These are phyloP conservation scores for Muntiacus reevesi DNA, from an alignment of 2,113 vertebrate genomes.

Conservation along the genomic window DNA sequence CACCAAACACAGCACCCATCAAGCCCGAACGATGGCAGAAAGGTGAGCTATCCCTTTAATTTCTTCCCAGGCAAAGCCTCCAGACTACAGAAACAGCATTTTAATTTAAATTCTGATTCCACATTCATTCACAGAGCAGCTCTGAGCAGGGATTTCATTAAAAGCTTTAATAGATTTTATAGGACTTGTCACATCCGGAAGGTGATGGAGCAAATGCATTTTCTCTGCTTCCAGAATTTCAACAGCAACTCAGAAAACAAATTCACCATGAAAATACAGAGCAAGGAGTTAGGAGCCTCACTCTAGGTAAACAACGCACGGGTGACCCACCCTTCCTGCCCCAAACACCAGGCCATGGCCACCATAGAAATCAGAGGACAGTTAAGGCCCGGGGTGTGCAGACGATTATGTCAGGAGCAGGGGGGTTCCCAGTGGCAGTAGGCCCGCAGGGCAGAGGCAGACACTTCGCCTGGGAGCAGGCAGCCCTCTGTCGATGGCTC, in stretches of 20 bases:
- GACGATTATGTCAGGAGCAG: no score
- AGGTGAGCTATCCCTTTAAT: constrained; percentile 70
- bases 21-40: background rate
- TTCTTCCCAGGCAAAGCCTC: constrained; percentile 65
- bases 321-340: background rate
- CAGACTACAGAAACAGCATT: constrained; percentile 78
- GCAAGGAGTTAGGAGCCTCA: constrained; percentile 65
- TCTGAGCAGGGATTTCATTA: constrained; percentile 81
- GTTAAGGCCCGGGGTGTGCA: background rate
- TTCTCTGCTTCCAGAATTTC: constrained; percentile 82
- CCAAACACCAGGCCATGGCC: fast-evolving
- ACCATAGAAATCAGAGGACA: background rate
- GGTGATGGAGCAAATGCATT: constrained; percentile 81
- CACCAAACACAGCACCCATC: background rate
- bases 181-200: constrained; percentile 80
- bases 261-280: constrained; percentile 77
- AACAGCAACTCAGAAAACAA: constrained; percentile 76
- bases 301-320: background rate
- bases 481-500: background rate
- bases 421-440: no score
- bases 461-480: background rate
- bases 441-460: fast-evolving
- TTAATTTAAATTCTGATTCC: constrained; percentile 82
- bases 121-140: constrained; percentile 78
- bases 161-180: constrained; percentile 83